phyloP scores from a whole-genome alignment of 2,888 invertebrate species.

The Lasioglossum leucozonium region DNA sequence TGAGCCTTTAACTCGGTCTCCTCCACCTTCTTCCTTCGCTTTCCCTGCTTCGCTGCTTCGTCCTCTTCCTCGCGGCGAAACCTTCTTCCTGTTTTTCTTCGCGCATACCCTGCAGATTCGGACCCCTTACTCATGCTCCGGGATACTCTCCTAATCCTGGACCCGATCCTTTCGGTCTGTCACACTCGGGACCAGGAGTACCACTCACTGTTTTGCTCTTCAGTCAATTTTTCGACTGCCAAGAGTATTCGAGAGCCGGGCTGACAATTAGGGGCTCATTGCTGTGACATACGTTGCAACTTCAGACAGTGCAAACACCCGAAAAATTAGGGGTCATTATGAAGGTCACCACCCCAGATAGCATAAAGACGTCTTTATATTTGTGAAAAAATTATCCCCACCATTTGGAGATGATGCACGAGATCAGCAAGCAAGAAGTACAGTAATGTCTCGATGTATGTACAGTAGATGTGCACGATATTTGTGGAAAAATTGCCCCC shows the following conservation, averaged over 20 bases:
- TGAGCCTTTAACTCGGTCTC: constrained; percentile 53
- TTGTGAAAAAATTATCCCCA: too few species aligned
- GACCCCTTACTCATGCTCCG: neutral
- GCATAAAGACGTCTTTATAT: too few species aligned
- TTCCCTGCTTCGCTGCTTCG: constrained; percentile 21
- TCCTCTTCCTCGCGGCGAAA: constrained; percentile 11
- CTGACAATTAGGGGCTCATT: neutral
- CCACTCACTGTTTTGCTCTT: neutral
- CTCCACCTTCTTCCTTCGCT: constrained; percentile 31
- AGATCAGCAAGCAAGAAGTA: too few species aligned
- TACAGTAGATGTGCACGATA: too few species aligned
- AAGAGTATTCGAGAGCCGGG: neutral
- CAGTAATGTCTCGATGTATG: too few species aligned
- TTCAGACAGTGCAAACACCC: too few species aligned
- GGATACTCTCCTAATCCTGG: neutral
- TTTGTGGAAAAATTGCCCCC: too few species aligned
- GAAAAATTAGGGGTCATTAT: too few species aligned
- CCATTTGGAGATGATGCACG: too few species aligned
- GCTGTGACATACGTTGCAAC: too few species aligned
- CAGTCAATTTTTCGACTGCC: too few species aligned
- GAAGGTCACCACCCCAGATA: too few species aligned
- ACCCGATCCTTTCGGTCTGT: neutral
- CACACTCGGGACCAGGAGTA: neutral
- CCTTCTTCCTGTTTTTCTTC: neutral
- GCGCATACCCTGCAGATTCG: neutral